Evolutionary conservation across 1,140 invertebrate genomes (phyloP), one percentile per base, ranked within the genome.

Genomic region (Pseudomyrmex sp.): DNA sequence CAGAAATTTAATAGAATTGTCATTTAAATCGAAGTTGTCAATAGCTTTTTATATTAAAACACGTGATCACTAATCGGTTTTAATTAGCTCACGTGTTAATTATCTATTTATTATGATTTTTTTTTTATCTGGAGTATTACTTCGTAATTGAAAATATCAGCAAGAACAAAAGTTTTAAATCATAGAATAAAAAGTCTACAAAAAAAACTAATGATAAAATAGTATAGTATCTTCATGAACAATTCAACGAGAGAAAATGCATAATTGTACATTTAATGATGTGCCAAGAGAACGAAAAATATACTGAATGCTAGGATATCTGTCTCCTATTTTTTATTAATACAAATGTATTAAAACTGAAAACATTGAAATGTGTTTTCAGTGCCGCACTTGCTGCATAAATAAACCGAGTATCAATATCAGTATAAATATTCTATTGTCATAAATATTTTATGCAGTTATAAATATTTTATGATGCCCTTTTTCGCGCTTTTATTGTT

Each of bases 251-350:
- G 35, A 35, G 35, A 35, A 4, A 63, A 75, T 35, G 15, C 12
- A 63, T 48, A 18, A n/a, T 75, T 75, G 15, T 63, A 75, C 63
- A 75, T 75, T 75, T 20, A 63, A 63, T 62, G 26, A 54, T 23
- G 20, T 2, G 9, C 12, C 18, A 9, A 46, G 20, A 35, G 1
- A 20, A 10, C 15, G 12, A 18, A 76, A 76, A 76, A 15, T 66
- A 44, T 44, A 44, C 66, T 15, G 15, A 66, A 66, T 5, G 46
- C 23, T 9, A n/a, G 23, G n/a, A 15, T 65, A 26, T 13, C n/a
- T n/a, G 23, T 65, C 35, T 35, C 7, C 26, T 52, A 52, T 76
- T 76, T 13, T 65, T 76, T 66, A 76, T 52, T 76, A 65, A 65
- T 76, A 12, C 12, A n/a, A 35, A 7, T 18, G 15, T 66, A 52